These are phyloP conservation scores for Lucilia cuprina DNA, from an alignment of 1,140 invertebrate genomes.

Conservation along the genomic window DNA sequence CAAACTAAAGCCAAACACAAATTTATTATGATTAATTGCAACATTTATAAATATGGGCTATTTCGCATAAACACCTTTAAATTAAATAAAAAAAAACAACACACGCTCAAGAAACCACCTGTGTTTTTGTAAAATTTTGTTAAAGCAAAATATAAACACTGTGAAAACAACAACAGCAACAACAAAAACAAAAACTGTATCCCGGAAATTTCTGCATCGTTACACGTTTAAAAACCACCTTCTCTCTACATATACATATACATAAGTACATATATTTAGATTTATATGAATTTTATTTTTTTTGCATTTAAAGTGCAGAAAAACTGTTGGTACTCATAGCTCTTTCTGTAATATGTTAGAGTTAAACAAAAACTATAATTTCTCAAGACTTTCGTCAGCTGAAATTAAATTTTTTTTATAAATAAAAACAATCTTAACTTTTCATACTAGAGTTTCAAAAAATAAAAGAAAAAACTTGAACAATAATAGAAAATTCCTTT, in stretches of 20 bases:
- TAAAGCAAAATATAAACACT: neutral
- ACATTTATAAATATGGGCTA: conserved; percentile 12
- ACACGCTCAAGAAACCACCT: neutral
- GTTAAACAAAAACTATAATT: neutral
- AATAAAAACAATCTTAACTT: conserved; percentile 36
- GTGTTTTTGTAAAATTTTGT: neutral
- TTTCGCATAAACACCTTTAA: neutral
- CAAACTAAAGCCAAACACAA: neutral
- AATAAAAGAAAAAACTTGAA: too few relatives aligned
- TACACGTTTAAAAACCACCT: neutral
- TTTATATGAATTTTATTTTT: neutral
- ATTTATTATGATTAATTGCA: conserved; percentile 17
- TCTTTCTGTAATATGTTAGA: too few relatives aligned
- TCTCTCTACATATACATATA: too few relatives aligned
- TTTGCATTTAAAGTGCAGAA: neutral
- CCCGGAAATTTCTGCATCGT: conserved; percentile 33
- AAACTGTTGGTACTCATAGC: neutral
- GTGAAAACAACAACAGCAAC: neutral
- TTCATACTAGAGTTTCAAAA: neutral
- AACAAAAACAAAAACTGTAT: neutral
- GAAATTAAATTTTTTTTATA: neutral
- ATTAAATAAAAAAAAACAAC: neutral
- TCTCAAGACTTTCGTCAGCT: conserved; percentile 10
- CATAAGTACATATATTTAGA: too few relatives aligned
- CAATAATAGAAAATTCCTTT: neutral